These are phyloP conservation scores for Radopholus similis DNA, from an alignment of 1,140 invertebrate species.

Conservation along the genomic window DNA sequence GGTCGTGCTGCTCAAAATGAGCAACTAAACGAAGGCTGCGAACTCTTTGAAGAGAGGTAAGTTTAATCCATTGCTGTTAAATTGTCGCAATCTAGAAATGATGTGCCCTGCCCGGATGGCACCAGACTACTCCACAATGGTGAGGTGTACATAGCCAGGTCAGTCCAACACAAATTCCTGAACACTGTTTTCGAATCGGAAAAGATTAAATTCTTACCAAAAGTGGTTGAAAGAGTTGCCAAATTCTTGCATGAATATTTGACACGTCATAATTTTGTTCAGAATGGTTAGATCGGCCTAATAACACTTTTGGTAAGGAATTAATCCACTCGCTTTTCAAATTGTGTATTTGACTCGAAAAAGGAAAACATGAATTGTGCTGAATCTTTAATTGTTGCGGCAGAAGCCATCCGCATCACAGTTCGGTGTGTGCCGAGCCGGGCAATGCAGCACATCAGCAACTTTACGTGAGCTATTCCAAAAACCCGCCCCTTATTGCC, in stretches of 20 bases:
- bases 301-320: no score
- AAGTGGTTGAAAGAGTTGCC: no score
- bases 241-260: no score
- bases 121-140: not conserved
- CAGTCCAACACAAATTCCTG: no score
- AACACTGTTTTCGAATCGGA: no score
- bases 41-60: not conserved
- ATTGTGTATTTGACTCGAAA: no score
- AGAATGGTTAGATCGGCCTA: no score
- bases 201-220: no score
- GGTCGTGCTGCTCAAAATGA: not conserved
- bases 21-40: not conserved
- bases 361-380: no score
- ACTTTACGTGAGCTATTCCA: conserved; percentile 71
- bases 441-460: conserved; percentile 75
- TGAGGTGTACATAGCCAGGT: conserved; percentile 8
- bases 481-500: not conserved
- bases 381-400: not conserved
- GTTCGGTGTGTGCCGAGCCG: conserved; percentile 11
- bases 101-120: conserved; percentile 3
- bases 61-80: not conserved
- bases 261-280: no score
- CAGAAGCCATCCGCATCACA: conserved; percentile 14
- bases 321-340: no score
- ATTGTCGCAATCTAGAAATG: not conserved